These are phyloP conservation scores for Takifugu flavidus DNA, from an alignment of 2,113 vertebrate genomes.

Conservation along the genomic window DNA sequence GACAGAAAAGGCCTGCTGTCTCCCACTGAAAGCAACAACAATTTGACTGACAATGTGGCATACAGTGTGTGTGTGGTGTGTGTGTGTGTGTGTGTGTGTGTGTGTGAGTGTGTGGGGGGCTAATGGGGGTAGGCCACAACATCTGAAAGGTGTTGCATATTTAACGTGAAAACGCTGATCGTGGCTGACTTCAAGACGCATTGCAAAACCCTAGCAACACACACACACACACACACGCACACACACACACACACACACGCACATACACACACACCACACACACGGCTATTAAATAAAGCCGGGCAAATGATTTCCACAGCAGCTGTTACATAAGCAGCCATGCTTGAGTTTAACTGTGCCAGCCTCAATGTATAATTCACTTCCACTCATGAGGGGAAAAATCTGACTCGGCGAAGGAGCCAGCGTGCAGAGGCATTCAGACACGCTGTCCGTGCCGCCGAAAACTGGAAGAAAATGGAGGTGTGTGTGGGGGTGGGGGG, in stretches of 20 bases:
- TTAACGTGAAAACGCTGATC: constrained; percentile 30
- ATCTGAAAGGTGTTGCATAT: constrained; percentile 29
- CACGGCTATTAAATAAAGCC: constrained; percentile 38
- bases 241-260: background rate
- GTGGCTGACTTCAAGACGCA: constrained; percentile 11
- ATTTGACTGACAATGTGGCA: constrained; percentile 50
- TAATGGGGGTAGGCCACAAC: constrained; percentile 27
- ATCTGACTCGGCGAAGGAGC: constrained; percentile 54
- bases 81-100: background rate
- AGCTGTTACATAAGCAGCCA: constrained; percentile 70
- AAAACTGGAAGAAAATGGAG: constrained; percentile 46
- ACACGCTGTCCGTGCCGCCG: constrained; percentile 35
- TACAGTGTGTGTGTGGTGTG: constrained; percentile 8
- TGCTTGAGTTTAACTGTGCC: constrained; percentile 54
- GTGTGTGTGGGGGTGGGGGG: constrained; percentile 2
- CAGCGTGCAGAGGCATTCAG: constrained; percentile 48
- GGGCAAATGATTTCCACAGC: constrained; percentile 67
- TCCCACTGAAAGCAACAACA: constrained; percentile 46
- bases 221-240: constrained; percentile 15
- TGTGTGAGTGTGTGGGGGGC: background rate
- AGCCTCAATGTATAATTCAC: constrained; percentile 68
- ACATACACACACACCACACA: constrained; percentile 3
- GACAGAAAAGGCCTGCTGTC: constrained; percentile 47
- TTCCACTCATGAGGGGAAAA: constrained; percentile 52
- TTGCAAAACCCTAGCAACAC: constrained; percentile 13